Evolutionary conservation across 2,797 vertebrate genomes (phyloP), one percentile per base, ranked within the genome.

Genomic region (Erethizon dorsatum): DNA sequence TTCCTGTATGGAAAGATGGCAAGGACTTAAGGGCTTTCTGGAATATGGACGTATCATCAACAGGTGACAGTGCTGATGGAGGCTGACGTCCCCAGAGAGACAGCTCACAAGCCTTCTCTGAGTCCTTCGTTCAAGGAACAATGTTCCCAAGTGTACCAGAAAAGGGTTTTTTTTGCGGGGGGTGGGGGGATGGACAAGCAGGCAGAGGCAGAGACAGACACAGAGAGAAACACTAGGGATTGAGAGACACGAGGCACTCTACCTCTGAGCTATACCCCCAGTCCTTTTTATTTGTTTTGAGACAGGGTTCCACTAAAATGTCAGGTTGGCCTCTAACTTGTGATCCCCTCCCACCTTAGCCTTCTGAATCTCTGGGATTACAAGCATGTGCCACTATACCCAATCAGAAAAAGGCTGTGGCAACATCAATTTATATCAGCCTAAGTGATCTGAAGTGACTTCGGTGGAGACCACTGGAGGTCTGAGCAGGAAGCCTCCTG

Each of bases 71-170:
- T 9, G 56, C 28, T 15, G 9, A 91, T 33, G 28, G 37, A 80
- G 26, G 18, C 24, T 6, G 56, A 1, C 28, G 33, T 9, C 11
- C 12, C 75, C 18, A 15, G 56, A 7, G 26, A 18, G 6, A 15
- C 14, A 65, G 12, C 54, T 47, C 6, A 10, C 50, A 9, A 10
- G 18, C 17, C 73, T 83, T 33, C 12, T 79, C 57, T 82, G 20
- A 91, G 79, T 69, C 7, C 77, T 73, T 41, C 54, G 33, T 88
- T 93, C 61, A 15, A 91, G 69, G 52, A 96, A 31, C 69, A n/a
- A 2, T 24, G 57, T 88, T 90, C 86, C 67, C 61, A 45, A 45
- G 15, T 17, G 17, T 6, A 45, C 45, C 22, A 33, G 52, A 13
- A 85, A 56, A 87, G 50, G 22, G n/a, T 28, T 45, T 41, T 6